These are phyloP conservation scores for Crambe crambe DNA, from an alignment of 37 sponge, comb jelly and placozoan species.

Conservation along the genomic window DNA sequence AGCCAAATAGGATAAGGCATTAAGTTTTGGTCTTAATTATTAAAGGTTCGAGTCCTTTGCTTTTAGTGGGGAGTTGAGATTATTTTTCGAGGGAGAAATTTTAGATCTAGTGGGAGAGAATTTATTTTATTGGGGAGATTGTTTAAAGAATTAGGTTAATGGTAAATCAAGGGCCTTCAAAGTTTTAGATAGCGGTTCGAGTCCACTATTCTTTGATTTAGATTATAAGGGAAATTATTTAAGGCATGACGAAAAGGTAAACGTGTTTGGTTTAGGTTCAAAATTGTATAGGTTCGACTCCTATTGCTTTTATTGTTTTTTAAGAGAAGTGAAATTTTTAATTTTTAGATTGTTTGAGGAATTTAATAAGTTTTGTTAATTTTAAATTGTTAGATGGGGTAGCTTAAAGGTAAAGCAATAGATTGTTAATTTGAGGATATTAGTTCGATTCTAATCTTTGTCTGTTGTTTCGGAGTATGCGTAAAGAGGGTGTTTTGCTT, in stretches of 20 bases:
- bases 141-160: slow-evolving; percentile 65
- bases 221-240: not conserved
- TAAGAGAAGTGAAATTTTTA: not conserved
- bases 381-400: slow-evolving; percentile 32
- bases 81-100: too few species aligned
- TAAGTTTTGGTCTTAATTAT: slow-evolving; percentile 66
- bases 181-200: slow-evolving; percentile 79
- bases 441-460: slow-evolving; percentile 47
- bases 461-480: slow-evolving; percentile 6
- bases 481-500: slow-evolving; percentile 55
- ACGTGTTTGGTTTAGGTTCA: slow-evolving; percentile 54
- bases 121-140: too few species aligned
- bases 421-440: slow-evolving; percentile 59
- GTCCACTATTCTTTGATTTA: slow-evolving; percentile 62
- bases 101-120: not conserved
- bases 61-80: too few species aligned
- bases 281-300: slow-evolving; percentile 52
- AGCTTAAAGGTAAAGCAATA: slow-evolving; percentile 72
- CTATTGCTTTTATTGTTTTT: slow-evolving; percentile 21
- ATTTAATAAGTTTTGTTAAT: too few species aligned
- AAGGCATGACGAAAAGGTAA: slow-evolving; percentile 25
- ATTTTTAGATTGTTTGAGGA: too few species aligned
- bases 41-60: too few species aligned
- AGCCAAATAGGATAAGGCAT: slow-evolving; percentile 72
- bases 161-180: slow-evolving; percentile 83